Conservation (phyloP, 2,888 invertebrate genomes). For the Cheiracanthium punctorium region DNA sequence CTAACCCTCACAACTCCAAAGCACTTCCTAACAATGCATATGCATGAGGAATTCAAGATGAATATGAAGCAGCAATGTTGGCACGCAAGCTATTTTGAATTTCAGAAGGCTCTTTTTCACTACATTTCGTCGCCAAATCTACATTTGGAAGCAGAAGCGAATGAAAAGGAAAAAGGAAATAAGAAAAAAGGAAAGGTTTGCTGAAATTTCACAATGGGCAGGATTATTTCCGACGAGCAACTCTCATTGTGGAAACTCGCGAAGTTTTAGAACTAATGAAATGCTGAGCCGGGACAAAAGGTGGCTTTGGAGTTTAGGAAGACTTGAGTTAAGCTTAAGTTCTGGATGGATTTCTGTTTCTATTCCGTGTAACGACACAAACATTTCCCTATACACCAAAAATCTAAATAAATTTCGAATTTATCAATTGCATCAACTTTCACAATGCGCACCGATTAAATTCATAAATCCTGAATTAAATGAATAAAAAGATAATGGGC, state of each 20-base stretch:
- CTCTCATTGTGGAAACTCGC: neutral
- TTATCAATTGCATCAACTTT: no score
- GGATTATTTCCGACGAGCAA: neutral
- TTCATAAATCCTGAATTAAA: no score
- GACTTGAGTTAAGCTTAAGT: no score
- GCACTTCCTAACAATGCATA: slow-evolving; percentile 10
- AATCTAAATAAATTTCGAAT: no score
- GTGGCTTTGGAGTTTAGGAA: no score
- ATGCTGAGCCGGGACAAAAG: no score
- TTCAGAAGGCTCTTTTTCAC: slow-evolving; percentile 12
- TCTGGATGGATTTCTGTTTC: no score
- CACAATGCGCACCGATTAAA: no score
- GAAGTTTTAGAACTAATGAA: slow-evolving; percentile 7
- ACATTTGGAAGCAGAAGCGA: neutral
- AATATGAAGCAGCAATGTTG: slow-evolving; percentile 4
- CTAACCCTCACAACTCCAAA: neutral
- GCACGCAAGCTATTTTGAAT: slow-evolving; percentile 9
- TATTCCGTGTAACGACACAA: no score
- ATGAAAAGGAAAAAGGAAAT: neutral
- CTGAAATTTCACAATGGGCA: neutral
- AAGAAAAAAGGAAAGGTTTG: neutral
- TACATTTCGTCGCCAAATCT: neutral
- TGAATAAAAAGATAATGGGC: no score
- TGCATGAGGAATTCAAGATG: slow-evolving; percentile 20
- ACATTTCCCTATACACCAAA: no score